phyloP scores from a whole-genome alignment of 2,113 vertebrate species.

The Gnathonemus longibarbis region DNA sequence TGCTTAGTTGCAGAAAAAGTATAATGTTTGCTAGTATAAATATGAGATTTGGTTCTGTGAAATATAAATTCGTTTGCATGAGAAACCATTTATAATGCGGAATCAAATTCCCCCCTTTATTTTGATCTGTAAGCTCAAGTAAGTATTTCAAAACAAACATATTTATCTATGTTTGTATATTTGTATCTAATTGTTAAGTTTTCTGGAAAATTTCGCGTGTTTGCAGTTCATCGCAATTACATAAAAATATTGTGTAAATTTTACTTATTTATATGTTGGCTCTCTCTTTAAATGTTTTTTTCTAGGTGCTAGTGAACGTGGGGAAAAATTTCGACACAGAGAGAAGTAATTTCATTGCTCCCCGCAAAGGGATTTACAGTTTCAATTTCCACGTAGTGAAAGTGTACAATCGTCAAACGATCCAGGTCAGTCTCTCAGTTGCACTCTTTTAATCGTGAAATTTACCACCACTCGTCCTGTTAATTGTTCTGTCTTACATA shows the following conservation, averaged over 20 bases:
- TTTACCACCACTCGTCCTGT: background rate
- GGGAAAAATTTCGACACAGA: conserved; percentile 91
- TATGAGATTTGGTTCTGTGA: background rate
- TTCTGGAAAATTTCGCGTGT: background rate
- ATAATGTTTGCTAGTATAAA: background rate
- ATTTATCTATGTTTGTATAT: background rate
- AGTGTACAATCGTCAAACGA: conserved; percentile 97
- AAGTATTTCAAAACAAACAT: background rate
- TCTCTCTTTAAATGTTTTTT: conserved; percentile 14
- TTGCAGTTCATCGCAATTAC: background rate
- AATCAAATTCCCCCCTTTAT: background rate
- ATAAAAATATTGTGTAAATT: background rate
- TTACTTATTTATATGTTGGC: background rate
- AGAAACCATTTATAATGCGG: background rate
- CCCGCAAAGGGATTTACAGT: conserved; percentile 97
- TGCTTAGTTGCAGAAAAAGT: background rate
- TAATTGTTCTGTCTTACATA: background rate
- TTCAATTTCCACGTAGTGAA: conserved; percentile 99
- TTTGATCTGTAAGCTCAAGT: background rate
- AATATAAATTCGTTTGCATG: background rate
- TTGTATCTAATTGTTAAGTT: background rate
- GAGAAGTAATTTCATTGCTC: conserved; percentile 88
- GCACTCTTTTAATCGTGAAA: background rate
- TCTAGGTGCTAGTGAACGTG: conserved; percentile 87
- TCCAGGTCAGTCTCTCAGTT: conserved; percentile 73